Evolutionary conservation across 2,113 vertebrate species (phyloP), one percentile per base, ranked within the genome.

Genomic region (Beaufortia kweichowensis): DNA sequence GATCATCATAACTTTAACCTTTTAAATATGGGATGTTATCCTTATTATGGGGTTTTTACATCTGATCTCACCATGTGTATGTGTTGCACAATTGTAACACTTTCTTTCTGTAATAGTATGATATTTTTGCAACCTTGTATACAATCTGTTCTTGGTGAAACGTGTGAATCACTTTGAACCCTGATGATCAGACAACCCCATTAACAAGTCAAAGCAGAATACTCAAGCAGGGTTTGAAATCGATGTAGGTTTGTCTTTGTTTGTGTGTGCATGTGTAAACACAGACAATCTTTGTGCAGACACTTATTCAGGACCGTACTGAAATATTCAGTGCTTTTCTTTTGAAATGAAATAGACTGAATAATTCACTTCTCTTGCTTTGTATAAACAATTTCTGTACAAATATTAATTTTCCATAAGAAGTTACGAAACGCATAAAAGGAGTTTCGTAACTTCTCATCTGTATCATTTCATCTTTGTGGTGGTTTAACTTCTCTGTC

Each of bases 301-400:
- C 85, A 88, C 84, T 86, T 83, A 80, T 86, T 81, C 83, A 78
- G 79, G 84, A 68, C 57, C 48, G 35, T 15, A 88, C 87, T 90
- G 88, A 87, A 91, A 90, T 89, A 90, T 91, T 90, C 82, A 87
- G 89, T 83, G 81, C 89, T 87, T 91, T 86, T 84, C 85, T 90
- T 35, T 88, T 82, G 77, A 85, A 89, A 85, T 86, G 84, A 88
- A 90, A 84, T 83, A 80, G 88, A 82, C 84, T 90, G 88, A 91
- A 90, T 89, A 84, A 90, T 92, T 90, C 78, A 89, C 84, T 86
- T 82, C 85, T 83, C 83, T 81, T 86, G 83, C 79, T 77, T 84
- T 69, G 85, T 87, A 88, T 84, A 61, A 90, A 86, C 72, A 78
- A 79, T 89, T 91, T 88, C 83, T 89, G 85, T 90, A 90, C 88